phyloP scores from a whole-genome alignment of 35 echinoderm and acorn worm genomes.

The Strongylocentrotus purpuratus region DNA sequence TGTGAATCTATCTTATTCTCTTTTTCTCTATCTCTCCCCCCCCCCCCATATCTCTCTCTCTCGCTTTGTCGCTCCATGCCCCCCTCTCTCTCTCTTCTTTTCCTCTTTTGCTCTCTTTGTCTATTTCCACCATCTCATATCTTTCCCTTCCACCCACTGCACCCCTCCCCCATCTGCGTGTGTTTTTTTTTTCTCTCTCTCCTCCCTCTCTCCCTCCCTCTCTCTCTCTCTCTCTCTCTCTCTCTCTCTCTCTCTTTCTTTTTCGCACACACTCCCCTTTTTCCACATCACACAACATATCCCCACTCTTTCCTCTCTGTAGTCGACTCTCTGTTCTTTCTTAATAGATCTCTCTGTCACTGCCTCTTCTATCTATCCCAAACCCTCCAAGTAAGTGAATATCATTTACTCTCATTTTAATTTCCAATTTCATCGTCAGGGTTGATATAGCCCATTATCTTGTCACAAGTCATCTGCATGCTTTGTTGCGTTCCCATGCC shows the following conservation, averaged over 20 bases:
- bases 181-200: neutral
- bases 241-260: neutral
- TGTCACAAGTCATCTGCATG: slow-evolving; percentile 9
- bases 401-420: neutral
- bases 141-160: no score
- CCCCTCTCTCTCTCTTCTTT: neutral
- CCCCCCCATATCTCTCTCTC: neutral
- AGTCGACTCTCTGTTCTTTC: no score
- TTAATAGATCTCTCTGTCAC: no score
- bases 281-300: no score
- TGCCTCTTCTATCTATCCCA: neutral
- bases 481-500: neutral
- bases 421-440: neutral
- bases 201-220: neutral
- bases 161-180: no score
- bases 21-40: no score
- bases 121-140: no score
- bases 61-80: neutral
- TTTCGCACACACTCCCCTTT: no score
- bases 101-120: neutral
- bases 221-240: no score
- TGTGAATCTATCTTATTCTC: no score
- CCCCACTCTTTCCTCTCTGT: no score
- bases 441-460: neutral
- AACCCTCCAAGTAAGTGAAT: neutral